Conservation (phyloP, 2,113 vertebrate species). For the Chrysochloris asiatica region DNA sequence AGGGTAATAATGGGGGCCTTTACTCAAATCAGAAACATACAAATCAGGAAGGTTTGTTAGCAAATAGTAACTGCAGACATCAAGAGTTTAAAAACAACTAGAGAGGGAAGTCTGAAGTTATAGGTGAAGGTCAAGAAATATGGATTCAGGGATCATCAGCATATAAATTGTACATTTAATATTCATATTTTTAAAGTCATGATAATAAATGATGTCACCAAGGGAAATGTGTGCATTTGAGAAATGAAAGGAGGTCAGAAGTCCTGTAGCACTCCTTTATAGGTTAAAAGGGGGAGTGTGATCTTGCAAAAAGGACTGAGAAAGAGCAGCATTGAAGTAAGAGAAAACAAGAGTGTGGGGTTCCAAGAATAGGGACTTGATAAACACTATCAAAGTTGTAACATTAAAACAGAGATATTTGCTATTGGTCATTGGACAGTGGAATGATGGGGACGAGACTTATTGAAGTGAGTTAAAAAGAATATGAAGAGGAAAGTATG, state of each 20-base stretch:
- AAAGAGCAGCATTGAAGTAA: not conserved
- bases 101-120: not conserved
- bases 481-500: not conserved
- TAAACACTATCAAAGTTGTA: not conserved
- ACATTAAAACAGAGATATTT: not conserved
- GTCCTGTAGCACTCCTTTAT: not conserved
- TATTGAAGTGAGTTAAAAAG: not conserved
- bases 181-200: not conserved
- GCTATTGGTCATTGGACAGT: not conserved
- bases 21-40: not conserved
- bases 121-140: not conserved
- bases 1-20: not conserved
- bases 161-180: not conserved
- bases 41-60: not conserved
- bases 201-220: not conserved
- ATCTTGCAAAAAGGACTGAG: not conserved
- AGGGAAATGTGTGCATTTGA: not conserved
- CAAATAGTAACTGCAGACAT: not conserved
- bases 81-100: not conserved
- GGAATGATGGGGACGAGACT: not conserved
- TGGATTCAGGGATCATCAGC: not conserved
- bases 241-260: not conserved
- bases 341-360: not conserved
- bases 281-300: not conserved
- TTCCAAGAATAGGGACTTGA: not conserved